Percentiles rank a stretch among this genome's conserved stretches.
phyloP scores from a whole-genome alignment of 2,888 invertebrate species.

The Parnassius orleans region DNA sequence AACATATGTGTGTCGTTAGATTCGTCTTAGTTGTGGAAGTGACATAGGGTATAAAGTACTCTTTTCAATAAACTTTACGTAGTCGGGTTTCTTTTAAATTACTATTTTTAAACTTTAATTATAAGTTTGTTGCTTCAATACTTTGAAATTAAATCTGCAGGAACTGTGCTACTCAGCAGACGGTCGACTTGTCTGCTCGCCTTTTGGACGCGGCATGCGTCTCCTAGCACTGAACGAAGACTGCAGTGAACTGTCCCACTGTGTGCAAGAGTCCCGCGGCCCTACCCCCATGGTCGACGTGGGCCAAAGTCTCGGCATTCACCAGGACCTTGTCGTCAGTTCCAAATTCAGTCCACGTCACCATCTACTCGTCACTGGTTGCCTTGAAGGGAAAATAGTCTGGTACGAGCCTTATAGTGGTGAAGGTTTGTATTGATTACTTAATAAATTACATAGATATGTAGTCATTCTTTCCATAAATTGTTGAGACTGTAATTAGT shows the following conservation, averaged over 20 bases:
- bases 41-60: too few relatives aligned
- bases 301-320: constrained; percentile 85
- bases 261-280: constrained; percentile 50
- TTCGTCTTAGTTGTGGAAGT: too few relatives aligned
- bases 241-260: constrained; percentile 89
- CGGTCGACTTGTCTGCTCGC: constrained; percentile 94
- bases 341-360: constrained; percentile 94
- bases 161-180: constrained; percentile 95
- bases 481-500: constrained; percentile 28
- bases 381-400: constrained; percentile 91
- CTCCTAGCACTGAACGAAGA: constrained; percentile 88
- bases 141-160: constrained; percentile 37
- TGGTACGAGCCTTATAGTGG: constrained; percentile 91
- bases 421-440: constrained; percentile 53
- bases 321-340: constrained; percentile 92
- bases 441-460: constrained; percentile 39
- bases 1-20: too few relatives aligned
- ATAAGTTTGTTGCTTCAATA: too few relatives aligned
- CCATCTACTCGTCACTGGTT: constrained; percentile 93
- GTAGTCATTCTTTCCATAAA: constrained; percentile 30
- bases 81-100: too few relatives aligned
- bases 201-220: constrained; percentile 92
- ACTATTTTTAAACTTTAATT: too few relatives aligned
- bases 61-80: too few relatives aligned
- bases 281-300: constrained; percentile 77